Percentiles rank a stretch among this genome's conserved stretches.
phyloP scores from a whole-genome alignment of 2,888 invertebrate species.

The Leucoma salicis region DNA sequence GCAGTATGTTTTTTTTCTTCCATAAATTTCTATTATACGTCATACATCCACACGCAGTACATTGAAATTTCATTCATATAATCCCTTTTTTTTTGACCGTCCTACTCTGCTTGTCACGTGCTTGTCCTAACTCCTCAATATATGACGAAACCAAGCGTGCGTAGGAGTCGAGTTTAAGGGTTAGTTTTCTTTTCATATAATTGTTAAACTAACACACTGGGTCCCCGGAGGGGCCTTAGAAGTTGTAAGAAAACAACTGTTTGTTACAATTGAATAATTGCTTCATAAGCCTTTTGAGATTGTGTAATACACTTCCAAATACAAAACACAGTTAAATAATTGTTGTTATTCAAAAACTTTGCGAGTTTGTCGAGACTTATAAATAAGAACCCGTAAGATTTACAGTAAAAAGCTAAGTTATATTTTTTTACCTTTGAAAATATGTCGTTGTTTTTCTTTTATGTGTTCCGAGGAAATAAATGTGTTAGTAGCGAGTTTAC shows the following conservation, averaged over 20 bases:
- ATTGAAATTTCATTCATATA: too few relatives aligned
- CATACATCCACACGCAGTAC: too few relatives aligned
- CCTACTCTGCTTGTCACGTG: too few relatives aligned
- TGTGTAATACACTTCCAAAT: not conserved
- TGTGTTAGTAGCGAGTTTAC: constrained; percentile 30
- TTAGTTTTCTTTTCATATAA: too few relatives aligned
- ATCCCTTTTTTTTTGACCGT: too few relatives aligned
- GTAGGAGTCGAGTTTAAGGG: too few relatives aligned
- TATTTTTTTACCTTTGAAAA: constrained; percentile 31
- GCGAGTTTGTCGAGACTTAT: constrained; percentile 16
- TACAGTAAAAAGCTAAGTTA: constrained; percentile 35
- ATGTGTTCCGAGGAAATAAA: constrained; percentile 30
- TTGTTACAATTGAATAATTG: not conserved
- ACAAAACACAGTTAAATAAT: constrained; percentile 1
- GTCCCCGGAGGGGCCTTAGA: too few relatives aligned
- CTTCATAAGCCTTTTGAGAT: not conserved
- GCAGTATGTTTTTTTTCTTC: too few relatives aligned
- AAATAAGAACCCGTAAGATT: constrained; percentile 32
- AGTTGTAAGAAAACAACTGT: not conserved
- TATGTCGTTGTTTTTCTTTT: constrained; percentile 33
- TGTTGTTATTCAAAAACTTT: constrained; percentile 11
- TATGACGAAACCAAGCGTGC: too few relatives aligned
- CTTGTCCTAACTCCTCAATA: too few relatives aligned
- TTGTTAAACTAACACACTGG: too few relatives aligned
- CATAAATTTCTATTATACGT: too few relatives aligned